A percentile compares a stretch with the other conserved stretches of the same genome.
Evolutionary conservation across 2,888 invertebrate genomes (phyloP).

Genomic region (Drosophila affinis): DNA sequence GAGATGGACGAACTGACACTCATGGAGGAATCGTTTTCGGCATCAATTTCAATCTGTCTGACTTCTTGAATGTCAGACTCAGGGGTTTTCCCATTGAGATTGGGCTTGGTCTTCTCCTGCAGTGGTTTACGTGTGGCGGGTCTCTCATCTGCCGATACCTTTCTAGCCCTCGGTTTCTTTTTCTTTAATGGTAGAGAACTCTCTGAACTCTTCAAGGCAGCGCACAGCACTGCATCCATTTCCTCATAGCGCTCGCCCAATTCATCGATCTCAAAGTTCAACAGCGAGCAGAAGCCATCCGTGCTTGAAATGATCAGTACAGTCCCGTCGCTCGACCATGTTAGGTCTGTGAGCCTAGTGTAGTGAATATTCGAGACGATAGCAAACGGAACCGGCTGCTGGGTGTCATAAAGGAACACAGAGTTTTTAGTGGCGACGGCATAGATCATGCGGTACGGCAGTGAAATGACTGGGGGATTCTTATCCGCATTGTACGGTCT

Average conservation of each 20-base stretch:
- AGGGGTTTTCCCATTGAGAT: conserved; percentile 6
- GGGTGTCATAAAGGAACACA: conserved; percentile 94
- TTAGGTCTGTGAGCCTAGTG: conserved; percentile 93
- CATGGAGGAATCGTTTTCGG: conserved; percentile 68
- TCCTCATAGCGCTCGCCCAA: conserved; percentile 86
- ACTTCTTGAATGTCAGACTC: conserved; percentile 21
- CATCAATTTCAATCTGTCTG: conserved; percentile 49
- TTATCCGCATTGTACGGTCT: conserved; percentile 82
- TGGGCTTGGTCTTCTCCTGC: conserved; percentile 52
- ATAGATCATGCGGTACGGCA: conserved; percentile 93
- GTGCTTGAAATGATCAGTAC: conserved; percentile 92
- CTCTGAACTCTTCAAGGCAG: conserved; percentile 60
- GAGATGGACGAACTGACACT: conserved; percentile 52
- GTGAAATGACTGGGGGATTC: conserved; percentile 86
- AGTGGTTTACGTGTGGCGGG: conserved; percentile 40
- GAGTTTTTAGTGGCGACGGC: conserved; percentile 95
- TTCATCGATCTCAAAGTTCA: conserved; percentile 90
- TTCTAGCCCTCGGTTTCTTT: conserved; percentile 65
- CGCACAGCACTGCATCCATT: conserved; percentile 79
- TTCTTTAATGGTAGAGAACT: conserved; percentile 46
- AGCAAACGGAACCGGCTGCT: conserved; percentile 91
- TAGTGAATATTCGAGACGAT: conserved; percentile 94
- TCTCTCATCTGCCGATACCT: conserved; percentile 59
- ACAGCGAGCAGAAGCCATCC: conserved; percentile 94
- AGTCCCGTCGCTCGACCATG: conserved; percentile 93